A percentile compares a stretch with the other conserved stretches of the same genome.
Conservation (phyloP, 2,888 invertebrate genomes). For the Boloria euphrosyne region DNA sequence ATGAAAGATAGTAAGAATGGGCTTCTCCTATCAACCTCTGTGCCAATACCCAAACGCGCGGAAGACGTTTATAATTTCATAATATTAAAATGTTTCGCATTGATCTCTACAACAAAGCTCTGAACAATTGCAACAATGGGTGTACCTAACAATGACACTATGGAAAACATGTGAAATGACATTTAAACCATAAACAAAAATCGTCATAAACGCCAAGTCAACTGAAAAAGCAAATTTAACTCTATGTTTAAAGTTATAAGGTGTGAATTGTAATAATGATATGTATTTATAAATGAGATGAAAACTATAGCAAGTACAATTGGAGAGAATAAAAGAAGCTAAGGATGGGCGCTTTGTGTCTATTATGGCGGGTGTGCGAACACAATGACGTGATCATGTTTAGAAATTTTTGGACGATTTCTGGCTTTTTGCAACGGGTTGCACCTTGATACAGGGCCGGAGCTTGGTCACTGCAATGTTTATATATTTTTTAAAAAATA, state of each 20-base stretch:
- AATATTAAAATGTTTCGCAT: slow-evolving; percentile 82
- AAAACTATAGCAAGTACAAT: slow-evolving; percentile 61
- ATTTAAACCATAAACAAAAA: slow-evolving; percentile 48
- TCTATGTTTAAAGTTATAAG: slow-evolving; percentile 21
- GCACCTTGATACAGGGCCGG: slow-evolving; percentile 73
- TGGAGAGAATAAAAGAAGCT: slow-evolving; percentile 77
- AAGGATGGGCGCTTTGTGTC: slow-evolving; percentile 76
- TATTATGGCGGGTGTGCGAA: slow-evolving; percentile 79
- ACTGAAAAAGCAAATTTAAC: slow-evolving; percentile 14
- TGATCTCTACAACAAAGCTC: slow-evolving; percentile 68
- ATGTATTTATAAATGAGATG: slow-evolving; percentile 52
- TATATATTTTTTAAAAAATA: not conserved
- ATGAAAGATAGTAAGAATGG: not conserved
- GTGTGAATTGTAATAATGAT: slow-evolving; percentile 36
- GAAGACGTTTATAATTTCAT: slow-evolving; percentile 81
- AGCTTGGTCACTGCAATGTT: slow-evolving; percentile 38
- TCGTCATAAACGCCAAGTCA: slow-evolving; percentile 42
- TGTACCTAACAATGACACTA: slow-evolving; percentile 80
- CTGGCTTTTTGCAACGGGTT: slow-evolving; percentile 79
- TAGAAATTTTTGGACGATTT: slow-evolving; percentile 80
- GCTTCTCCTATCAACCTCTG: slow-evolving; percentile 44
- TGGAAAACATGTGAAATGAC: slow-evolving; percentile 78
- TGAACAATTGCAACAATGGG: slow-evolving; percentile 77
- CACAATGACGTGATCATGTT: slow-evolving; percentile 76
- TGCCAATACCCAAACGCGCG: slow-evolving; percentile 53